phyloP scores from a whole-genome alignment of 1,140 invertebrate species.

The Halesus radiatus region DNA sequence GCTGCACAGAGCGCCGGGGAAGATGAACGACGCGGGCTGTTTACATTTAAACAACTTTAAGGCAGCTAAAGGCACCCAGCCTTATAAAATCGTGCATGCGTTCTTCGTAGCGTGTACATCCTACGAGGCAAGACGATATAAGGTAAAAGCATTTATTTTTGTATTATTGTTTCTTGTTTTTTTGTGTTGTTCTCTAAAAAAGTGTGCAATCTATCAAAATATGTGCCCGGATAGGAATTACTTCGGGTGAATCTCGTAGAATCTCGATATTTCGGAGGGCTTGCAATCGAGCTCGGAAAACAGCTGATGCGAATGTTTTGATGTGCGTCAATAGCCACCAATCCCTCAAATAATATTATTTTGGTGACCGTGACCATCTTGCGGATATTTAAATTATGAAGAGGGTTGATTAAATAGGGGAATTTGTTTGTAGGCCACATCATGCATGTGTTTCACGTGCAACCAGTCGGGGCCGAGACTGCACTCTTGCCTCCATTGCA shows the following conservation, averaged over 20 bases:
- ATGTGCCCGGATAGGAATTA: not conserved
- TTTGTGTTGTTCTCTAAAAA: not conserved
- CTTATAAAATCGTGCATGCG: constrained; percentile 82
- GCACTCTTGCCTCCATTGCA: constrained; percentile 92
- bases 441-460: constrained; percentile 84
- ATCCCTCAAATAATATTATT: constrained; percentile 15
- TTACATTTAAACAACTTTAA: constrained; percentile 85
- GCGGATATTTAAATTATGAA: not conserved
- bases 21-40: constrained; percentile 81
- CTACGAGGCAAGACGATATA: constrained; percentile 77
- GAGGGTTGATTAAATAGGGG: not conserved
- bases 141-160: constrained; percentile 69
- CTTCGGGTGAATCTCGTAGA: not conserved
- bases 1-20: constrained; percentile 58
- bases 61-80: constrained; percentile 79
- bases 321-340: constrained; percentile 9
- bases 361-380: not conserved
- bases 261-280: not conserved
- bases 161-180: constrained; percentile 32
- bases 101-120: constrained; percentile 83
- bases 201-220: not conserved
- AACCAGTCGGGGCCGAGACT: constrained; percentile 80
- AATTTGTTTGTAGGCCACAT: constrained; percentile 74
- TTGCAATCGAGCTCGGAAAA: constrained; percentile 31
- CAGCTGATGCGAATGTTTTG: constrained; percentile 49